Percentiles rank a stretch among this genome's conserved stretches.
phyloP scores from a whole-genome alignment of 2,888 invertebrate species.

The Diadegma fenestrale region DNA sequence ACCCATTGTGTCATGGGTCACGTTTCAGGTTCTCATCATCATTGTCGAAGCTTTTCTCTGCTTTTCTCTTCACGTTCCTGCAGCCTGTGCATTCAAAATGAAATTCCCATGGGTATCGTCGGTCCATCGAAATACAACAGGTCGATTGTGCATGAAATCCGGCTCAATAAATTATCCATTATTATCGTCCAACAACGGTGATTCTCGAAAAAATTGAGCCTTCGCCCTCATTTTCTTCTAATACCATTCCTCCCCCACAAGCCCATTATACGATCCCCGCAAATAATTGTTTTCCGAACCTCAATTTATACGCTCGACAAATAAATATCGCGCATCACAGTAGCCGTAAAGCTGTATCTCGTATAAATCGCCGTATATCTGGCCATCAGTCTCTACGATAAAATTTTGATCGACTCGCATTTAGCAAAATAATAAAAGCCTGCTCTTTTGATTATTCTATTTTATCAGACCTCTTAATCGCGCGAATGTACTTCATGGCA shows the following conservation, averaged over 20 bases:
- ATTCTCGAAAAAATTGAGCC: neutral
- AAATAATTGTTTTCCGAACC: conserved; percentile 18
- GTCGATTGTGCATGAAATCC: conserved; percentile 4
- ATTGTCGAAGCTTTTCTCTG: neutral
- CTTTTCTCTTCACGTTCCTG: conserved; percentile 1
- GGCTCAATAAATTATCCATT: conserved; percentile 4
- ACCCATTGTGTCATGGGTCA: conserved; percentile 27
- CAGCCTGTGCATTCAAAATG: neutral
- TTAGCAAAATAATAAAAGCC: neutral
- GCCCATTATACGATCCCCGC: conserved; percentile 13
- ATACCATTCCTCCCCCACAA: conserved; percentile 12
- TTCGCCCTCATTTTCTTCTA: neutral
- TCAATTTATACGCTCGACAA: neutral
- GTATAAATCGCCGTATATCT: neutral
- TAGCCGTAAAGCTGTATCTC: neutral
- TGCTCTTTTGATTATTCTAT: neutral
- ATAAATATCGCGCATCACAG: neutral
- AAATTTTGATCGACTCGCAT: conserved; percentile 17
- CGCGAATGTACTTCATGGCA: neutral
- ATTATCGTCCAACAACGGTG: neutral
- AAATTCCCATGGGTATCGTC: conserved; percentile 24
- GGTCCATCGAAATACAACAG: conserved; percentile 26
- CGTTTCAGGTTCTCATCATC: neutral
- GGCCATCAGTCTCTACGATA: neutral
- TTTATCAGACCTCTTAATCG: neutral